Evolutionary conservation across 2,888 invertebrate genomes (phyloP), one percentile per base, ranked within the genome.

Genomic region (Tetranychus truncatus): DNA sequence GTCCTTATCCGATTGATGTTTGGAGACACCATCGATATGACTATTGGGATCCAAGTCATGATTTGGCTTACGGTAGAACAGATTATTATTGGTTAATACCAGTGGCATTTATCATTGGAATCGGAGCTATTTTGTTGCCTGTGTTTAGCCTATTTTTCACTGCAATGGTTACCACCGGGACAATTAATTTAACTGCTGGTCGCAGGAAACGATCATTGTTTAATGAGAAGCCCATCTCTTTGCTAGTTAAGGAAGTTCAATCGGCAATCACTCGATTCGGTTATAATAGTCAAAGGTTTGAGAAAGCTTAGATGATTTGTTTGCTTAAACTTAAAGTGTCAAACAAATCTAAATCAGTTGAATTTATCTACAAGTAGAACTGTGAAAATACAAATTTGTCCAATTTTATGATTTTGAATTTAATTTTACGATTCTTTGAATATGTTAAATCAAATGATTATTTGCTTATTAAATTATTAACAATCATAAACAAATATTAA

Each of bases 121-220:
- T 78, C 3, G 78, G 78, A 5, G 78, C 78, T 7, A 73, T 79
- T 24, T 72, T 78, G 18, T 74, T 79, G 74, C 79, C 79, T 20
- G 44, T 79, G 15, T 69, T 78, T 44, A 76, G 77, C 11, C 76
- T 77, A 21, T 75, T 79, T n/a, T 78, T 79, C 78, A 78, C 78
- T 34, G 76, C 78, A 1, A 71, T 79, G 77, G 77, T 78, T 20
- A 77, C 76, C 20, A 69, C 74, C 34, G 77, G 77, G 18, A 76
- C 77, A 11, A 75, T 77, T 15, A 77, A 73, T 66, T 65, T 77
- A 11, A 76, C 75, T 5, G 76, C 77, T 24, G 77, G 77, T 18
- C 71, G 77, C 69, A 74, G 74, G 69, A 66, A 73, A 73, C 11
- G 65, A 4, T 65, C 65, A 45, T 55, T 73, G 45, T 46, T 2